Base-by-base conservation (phyloP, 2,888 invertebrate species). In the Baronia brevicornis region DNA sequence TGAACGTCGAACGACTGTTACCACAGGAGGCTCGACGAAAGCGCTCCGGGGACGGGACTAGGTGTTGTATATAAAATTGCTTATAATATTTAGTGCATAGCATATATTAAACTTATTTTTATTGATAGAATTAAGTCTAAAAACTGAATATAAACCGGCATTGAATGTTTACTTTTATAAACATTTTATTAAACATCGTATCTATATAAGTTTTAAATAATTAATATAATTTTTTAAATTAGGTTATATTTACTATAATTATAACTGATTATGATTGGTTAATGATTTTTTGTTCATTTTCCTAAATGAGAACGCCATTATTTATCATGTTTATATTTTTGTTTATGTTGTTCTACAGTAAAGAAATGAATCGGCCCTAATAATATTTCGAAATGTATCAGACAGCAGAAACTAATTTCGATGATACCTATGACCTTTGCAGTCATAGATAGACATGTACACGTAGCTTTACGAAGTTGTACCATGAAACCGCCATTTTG, bases 401-500 rank as follows among this genome's bases (percentile, higher is more conserved):
- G 11, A 14, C 12, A 11, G 23, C 27, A 11, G 13, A 28, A 37
- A 33, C 29, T 24, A 27, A 38, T 43, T 50, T 48, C 47, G 36
- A 37, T 33, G 38, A 26, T 38, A n/a, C n/a, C n/a, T n/a, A 20
- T 53, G 59, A 59, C 47, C 54, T 61, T 60, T 60, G 49, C 49
- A 48, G 46, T 51, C 37, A 48, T 54, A 43, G 36, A 36, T 40
- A 54, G 45, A 51, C 58, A 54, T 61, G 66, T 65, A 74, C 69
- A 74, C 72, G 71, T 73, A 72, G 64, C 55, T 70, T 49, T 57
- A 54, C 40, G 53, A 54, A 65, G 58, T 54, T 60, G 61, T 61
- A 65, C 69, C 67, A 68, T 69, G 60, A 63, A 65, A 74, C 75
- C 77, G 79, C 79, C 79, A 80, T 80, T 79, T 80, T 78, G 79